Evolutionary conservation across 2,888 invertebrate species (phyloP).

Genomic region (Amphipoea oculea): DNA sequence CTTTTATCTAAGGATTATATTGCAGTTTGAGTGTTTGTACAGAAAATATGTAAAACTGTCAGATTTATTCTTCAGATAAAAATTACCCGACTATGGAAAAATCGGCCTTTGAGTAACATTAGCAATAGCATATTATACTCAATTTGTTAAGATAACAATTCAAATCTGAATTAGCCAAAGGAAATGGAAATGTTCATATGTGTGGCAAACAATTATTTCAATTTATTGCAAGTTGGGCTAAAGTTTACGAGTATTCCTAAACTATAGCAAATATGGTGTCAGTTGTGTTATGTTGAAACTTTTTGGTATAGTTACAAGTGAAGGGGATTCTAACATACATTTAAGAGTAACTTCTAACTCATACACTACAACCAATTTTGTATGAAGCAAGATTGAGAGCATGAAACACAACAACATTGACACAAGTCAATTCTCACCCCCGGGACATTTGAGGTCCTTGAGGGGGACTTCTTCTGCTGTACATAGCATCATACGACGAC

Average conservation of each 20-base stretch:
- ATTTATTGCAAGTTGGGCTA: neutral
- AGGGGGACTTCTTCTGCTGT: conserved; percentile 95
- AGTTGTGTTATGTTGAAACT: conserved; percentile 50
- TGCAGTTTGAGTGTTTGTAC: too few relatives aligned
- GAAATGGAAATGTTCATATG: neutral
- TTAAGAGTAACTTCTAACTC: conserved; percentile 13
- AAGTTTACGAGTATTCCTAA: neutral
- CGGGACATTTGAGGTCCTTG: conserved; percentile 89
- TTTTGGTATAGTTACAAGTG: neutral
- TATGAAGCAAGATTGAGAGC: conserved; percentile 30
- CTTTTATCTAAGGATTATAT: neutral
- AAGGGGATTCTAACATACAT: neutral
- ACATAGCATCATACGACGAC: conserved; percentile 95
- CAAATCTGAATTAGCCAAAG: neutral
- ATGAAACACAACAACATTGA: conserved; percentile 59
- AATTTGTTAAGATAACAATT: neutral
- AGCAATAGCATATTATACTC: neutral
- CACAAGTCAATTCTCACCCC: conserved; percentile 82
- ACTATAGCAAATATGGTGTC: conserved; percentile 40
- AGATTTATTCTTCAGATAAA: neutral
- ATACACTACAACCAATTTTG: conserved; percentile 30
- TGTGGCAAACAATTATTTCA: neutral
- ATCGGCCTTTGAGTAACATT: neutral
- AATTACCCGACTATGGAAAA: neutral
- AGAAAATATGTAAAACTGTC: too few relatives aligned